Evolutionary conservation across 2,888 invertebrate species (phyloP).

Genomic region (Euphydryas editha): DNA sequence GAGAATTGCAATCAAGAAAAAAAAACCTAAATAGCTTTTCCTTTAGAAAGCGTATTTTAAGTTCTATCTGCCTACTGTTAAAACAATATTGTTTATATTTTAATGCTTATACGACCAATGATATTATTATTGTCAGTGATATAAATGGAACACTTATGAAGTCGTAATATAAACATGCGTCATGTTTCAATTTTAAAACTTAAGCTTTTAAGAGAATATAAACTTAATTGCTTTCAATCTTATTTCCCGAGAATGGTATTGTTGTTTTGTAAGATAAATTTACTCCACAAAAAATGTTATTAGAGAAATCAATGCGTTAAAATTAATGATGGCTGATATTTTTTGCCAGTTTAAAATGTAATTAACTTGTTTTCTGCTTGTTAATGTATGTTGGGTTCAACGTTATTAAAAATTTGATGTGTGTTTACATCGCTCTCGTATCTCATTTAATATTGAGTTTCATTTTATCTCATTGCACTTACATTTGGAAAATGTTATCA

Average conservation of each 20-base stretch:
- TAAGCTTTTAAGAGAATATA: conserved; percentile 3
- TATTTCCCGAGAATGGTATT: neutral
- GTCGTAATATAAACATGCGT: neutral
- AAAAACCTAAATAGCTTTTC: no score
- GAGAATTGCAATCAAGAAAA: no score
- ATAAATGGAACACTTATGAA: no score
- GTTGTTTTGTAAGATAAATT: neutral
- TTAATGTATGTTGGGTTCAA: neutral
- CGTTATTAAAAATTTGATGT: neutral
- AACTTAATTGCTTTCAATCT: neutral
- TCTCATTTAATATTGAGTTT: neutral
- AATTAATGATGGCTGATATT: neutral
- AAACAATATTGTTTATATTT: no score
- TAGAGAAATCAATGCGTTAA: neutral
- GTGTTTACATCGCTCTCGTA: neutral
- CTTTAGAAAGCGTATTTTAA: no score
- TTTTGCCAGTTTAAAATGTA: neutral
- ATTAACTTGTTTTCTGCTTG: neutral
- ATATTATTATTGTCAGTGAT: no score
- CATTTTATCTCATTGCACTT: conserved; percentile 9
- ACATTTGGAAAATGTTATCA: conserved; percentile 22
- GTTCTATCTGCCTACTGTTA: no score
- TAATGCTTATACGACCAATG: no score
- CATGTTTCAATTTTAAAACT: neutral
- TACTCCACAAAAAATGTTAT: conserved; percentile 1